Conservation (phyloP, 2,113 vertebrate species). For the Varanus salvator region DNA sequence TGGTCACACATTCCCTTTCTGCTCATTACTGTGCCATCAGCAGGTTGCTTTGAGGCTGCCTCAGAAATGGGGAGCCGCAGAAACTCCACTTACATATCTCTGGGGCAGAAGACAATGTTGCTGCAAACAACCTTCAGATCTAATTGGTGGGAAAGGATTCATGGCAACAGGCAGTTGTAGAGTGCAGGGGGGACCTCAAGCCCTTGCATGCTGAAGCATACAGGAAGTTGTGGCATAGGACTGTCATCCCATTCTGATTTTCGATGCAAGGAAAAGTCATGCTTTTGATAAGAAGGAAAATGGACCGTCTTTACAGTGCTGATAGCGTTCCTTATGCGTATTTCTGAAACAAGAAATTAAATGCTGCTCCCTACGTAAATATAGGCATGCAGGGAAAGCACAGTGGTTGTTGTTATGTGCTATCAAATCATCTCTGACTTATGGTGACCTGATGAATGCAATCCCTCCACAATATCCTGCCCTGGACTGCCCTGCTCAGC, state of each 20-base stretch:
- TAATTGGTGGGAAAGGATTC: not conserved
- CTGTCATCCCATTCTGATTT: not conserved
- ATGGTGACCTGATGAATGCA: too few relatives aligned
- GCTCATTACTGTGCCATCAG: constrained; percentile 23
- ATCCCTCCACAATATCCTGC: too few relatives aligned
- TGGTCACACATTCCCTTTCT: constrained; percentile 2
- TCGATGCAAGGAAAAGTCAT: not conserved
- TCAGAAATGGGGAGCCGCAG: constrained; percentile 39
- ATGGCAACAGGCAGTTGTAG: not conserved
- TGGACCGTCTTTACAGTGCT: not conserved
- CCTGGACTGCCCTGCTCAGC: too few relatives aligned
- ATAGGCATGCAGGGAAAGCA: not conserved
- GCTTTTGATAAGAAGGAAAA: not conserved
- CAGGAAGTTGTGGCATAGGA: too few relatives aligned
- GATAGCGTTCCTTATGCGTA: not conserved
- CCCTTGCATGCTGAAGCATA: constrained; percentile 4
- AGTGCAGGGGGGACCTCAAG: too few relatives aligned
- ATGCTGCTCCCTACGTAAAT: not conserved
- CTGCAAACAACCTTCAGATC: not conserved
- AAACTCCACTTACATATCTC: constrained; percentile 6
- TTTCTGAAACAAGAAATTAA: not conserved
- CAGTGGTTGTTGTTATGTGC: too few relatives aligned
- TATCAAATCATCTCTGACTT: too few relatives aligned
- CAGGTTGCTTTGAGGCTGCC: constrained; percentile 52
- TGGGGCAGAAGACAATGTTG: not conserved